phyloP scores from a whole-genome alignment of 2,888 invertebrate genomes.

The Andrena minutula region DNA sequence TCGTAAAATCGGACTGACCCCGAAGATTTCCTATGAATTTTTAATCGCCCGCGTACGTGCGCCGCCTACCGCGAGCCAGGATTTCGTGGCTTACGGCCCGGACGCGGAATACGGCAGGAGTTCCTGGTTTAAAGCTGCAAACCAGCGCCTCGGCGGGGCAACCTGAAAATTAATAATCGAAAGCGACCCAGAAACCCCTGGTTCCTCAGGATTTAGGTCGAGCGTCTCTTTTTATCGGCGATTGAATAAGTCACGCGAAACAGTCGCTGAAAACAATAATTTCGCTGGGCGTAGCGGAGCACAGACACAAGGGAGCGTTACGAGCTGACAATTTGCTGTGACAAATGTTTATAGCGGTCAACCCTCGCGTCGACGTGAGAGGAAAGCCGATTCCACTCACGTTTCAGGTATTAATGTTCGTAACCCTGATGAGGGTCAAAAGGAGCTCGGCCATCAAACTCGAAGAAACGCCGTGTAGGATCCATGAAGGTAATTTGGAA shows the following conservation, averaged over 20 bases:
- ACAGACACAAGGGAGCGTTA: background rate
- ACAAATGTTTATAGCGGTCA: constrained; percentile 25
- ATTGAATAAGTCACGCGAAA: background rate
- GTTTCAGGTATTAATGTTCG: too few relatives aligned
- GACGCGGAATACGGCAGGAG: constrained; percentile 43
- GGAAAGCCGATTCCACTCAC: constrained; percentile 1
- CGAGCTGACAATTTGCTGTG: constrained; percentile 12
- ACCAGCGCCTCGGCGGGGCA: background rate
- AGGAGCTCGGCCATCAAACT: too few relatives aligned
- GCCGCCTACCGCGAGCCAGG: constrained; percentile 34
- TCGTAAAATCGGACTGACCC: constrained; percentile 44
- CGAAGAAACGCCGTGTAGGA: too few relatives aligned
- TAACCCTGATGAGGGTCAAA: too few relatives aligned
- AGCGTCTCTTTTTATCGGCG: background rate
- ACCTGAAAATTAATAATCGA: constrained; percentile 42
- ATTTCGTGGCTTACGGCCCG: constrained; percentile 47
- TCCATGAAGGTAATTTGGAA: too few relatives aligned
- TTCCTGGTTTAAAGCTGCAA: constrained; percentile 29
- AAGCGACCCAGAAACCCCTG: background rate
- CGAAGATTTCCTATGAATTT: constrained; percentile 67
- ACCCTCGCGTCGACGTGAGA: background rate
- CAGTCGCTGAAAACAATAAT: background rate
- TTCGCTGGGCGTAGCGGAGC: background rate
- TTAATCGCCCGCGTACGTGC: constrained; percentile 63
- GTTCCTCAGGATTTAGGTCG: background rate